Evolutionary conservation across 2,888 invertebrate genomes (phyloP).

Genomic region (Diadegma fenestrale): DNA sequence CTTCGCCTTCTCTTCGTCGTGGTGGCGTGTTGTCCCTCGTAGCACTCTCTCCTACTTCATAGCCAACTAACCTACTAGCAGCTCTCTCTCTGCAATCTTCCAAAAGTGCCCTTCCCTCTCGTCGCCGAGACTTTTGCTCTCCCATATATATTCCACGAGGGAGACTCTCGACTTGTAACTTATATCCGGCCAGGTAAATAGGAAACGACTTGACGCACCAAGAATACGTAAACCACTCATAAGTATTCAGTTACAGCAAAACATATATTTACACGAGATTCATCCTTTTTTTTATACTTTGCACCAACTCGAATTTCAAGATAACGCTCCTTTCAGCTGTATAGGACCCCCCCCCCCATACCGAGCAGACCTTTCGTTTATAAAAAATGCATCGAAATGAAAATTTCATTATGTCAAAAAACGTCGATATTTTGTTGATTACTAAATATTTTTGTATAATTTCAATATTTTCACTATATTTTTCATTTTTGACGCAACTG

Average conservation of each 20-base stretch:
- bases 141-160: constrained; percentile 37
- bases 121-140: constrained; percentile 35
- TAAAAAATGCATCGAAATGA: no score
- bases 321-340: not conserved
- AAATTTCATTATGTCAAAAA: no score
- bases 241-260: not conserved
- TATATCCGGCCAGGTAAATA: constrained; percentile 55
- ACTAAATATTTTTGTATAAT: no score
- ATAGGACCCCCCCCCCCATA: no score
- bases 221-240: constrained; percentile 55
- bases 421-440: no score
- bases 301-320: not conserved
- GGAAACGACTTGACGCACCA: constrained; percentile 46
- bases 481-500: no score
- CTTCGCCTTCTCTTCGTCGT: constrained; percentile 41
- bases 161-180: constrained; percentile 37
- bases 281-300: not conserved
- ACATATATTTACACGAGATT: not conserved
- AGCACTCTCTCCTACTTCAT: constrained; percentile 67
- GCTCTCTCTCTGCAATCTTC: constrained; percentile 13
- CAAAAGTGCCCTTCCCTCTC: constrained; percentile 26
- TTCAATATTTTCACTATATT: no score
- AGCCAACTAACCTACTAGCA: constrained; percentile 69
- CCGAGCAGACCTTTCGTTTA: not conserved
- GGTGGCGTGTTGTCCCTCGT: constrained; percentile 47